A percentile compares a stretch with the other conserved stretches of the same genome.
Conservation (phyloP, 2,113 vertebrate species). For the Hippotragus niger region DNA sequence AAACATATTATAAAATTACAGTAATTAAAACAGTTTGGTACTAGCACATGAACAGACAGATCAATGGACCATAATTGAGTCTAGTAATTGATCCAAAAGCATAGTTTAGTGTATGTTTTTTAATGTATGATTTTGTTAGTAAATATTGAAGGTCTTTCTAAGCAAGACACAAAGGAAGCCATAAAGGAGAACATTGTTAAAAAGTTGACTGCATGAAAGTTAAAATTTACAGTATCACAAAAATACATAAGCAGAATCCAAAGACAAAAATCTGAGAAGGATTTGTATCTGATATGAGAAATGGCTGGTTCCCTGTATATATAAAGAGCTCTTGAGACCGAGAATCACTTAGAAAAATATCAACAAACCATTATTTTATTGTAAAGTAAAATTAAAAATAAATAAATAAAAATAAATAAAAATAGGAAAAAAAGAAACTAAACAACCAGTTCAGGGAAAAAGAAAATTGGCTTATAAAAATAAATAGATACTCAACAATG, state of each 20-base stretch:
- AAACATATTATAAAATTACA: conserved; percentile 17
- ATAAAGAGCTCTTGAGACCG: conserved; percentile 2
- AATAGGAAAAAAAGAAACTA: not conserved
- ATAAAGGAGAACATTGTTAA: not conserved
- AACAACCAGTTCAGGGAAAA: not conserved
- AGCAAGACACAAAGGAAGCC: not conserved
- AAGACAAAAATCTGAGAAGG: not conserved
- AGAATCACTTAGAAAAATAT: conserved; percentile 24
- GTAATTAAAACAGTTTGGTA: not conserved
- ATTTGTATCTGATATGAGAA: not conserved
- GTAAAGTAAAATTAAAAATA: too few species aligned
- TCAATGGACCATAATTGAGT: not conserved
- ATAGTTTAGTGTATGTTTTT: not conserved
- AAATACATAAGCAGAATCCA: conserved; percentile 13
- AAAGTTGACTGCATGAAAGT: not conserved
- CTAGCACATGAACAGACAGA: not conserved
- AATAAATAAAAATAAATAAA: not conserved
- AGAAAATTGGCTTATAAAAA: conserved; percentile 1
- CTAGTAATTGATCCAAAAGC: not conserved
- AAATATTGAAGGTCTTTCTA: conserved; percentile 26
- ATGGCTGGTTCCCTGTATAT: not conserved
- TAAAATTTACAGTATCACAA: not conserved
- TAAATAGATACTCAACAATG: not conserved
- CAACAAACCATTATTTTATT: not conserved
- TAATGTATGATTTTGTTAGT: conserved; percentile 5